Evolutionary conservation across 2,797 vertebrate genomes (phyloP).

Genomic region (Siniperca scherzeri): DNA sequence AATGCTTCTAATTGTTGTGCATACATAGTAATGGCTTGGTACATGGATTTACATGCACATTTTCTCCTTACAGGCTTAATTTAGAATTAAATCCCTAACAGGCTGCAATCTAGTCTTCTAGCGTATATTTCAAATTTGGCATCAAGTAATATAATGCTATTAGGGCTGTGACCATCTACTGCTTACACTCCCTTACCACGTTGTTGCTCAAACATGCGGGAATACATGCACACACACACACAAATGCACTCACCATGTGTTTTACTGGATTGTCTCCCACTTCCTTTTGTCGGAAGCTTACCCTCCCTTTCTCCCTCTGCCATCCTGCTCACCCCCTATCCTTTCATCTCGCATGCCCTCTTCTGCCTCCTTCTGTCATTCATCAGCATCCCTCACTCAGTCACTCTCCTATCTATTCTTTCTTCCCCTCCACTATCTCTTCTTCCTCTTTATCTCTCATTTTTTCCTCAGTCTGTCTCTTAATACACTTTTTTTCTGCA

Average conservation of each 20-base stretch:
- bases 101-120: constrained; percentile 62
- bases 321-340: constrained; percentile 64
- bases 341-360: constrained; percentile 62
- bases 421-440: background rate
- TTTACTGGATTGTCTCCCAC: constrained; percentile 81
- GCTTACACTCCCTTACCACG: constrained; percentile 50
- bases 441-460: background rate
- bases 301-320: constrained; percentile 72
- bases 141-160: constrained; percentile 71
- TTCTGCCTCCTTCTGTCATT: constrained; percentile 59
- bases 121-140: constrained; percentile 69
- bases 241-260: constrained; percentile 68
- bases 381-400: constrained; percentile 30
- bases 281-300: constrained; percentile 83
- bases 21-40: constrained; percentile 54
- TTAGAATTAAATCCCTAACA: constrained; percentile 76
- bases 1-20: constrained; percentile 68
- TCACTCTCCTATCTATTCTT: constrained; percentile 12
- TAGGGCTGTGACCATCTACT: constrained; percentile 72
- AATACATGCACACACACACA: constrained; percentile 16
- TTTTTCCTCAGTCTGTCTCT: background rate
- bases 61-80: constrained; percentile 67
- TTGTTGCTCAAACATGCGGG: constrained; percentile 45
- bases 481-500: background rate
- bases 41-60: constrained; percentile 74